Percentiles rank a stretch among this genome's conserved stretches.
These are phyloP conservation scores for Yponomeuta sedellus DNA, from an alignment of 2,888 invertebrate genomes.

Conservation along the genomic window DNA sequence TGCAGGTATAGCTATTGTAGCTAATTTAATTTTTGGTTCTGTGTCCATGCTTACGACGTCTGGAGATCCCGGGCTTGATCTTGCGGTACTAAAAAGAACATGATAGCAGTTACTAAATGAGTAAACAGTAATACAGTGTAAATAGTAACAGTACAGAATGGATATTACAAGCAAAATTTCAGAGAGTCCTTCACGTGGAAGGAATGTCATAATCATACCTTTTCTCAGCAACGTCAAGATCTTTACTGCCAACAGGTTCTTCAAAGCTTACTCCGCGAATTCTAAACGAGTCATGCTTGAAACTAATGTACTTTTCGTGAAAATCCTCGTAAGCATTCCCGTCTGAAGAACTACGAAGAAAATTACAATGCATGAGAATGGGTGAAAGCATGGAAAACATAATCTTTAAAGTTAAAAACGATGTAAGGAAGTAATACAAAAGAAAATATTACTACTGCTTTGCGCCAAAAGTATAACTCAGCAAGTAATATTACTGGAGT, in stretches of 20 bases:
- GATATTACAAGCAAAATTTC: neutral
- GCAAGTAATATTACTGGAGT: conserved; percentile 8
- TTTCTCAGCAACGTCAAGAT: conserved; percentile 45
- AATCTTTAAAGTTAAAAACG: conserved; percentile 14
- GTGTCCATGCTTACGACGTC: conserved; percentile 41
- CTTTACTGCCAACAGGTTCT: conserved; percentile 56
- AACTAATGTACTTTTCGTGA: conserved; percentile 86
- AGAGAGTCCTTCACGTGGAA: neutral
- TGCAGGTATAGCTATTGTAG: conserved; percentile 46
- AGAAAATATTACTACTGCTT: conserved; percentile 25
- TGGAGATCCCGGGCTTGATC: conserved; percentile 82
- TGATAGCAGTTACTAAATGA: no score
- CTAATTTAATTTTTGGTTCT: conserved; percentile 48
- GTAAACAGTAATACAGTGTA: neutral
- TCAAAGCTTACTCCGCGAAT: conserved; percentile 85
- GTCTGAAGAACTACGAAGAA: conserved; percentile 76
- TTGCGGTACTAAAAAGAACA: conserved; percentile 57
- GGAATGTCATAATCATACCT: conserved; percentile 29
- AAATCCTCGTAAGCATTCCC: conserved; percentile 82
- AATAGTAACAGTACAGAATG: neutral
- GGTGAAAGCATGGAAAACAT: conserved; percentile 46
- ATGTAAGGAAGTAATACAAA: neutral
- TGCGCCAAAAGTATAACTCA: no score
- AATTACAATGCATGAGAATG: conserved; percentile 58
- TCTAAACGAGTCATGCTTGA: conserved; percentile 82